phyloP scores from a whole-genome alignment of 2,888 invertebrate species.

The Drosophila gaucha region DNA sequence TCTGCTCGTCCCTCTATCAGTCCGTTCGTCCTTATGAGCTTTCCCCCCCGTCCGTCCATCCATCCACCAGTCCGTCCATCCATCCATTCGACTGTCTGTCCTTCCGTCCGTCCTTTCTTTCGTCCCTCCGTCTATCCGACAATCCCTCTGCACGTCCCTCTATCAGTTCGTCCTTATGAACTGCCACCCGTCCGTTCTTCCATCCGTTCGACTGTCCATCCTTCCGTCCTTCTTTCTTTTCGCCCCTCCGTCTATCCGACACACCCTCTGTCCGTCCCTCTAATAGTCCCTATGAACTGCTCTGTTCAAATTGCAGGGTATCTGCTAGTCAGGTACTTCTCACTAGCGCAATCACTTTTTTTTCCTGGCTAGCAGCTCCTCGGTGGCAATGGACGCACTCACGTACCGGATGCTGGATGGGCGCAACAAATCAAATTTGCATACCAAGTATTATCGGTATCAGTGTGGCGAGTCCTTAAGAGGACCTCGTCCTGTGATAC shows the following conservation, averaged over 20 bases:
- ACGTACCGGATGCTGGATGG: slow-evolving; percentile 50
- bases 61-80: no score
- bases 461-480: slow-evolving; percentile 37
- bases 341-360: not conserved
- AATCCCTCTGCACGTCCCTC: no score
- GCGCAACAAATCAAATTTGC: slow-evolving; percentile 83
- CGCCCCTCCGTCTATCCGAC: no score
- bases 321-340: not conserved
- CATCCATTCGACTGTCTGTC: no score
- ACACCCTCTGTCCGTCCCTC: no score
- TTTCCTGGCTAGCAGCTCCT: slow-evolving; percentile 29
- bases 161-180: not conserved
- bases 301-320: not conserved
- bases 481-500: slow-evolving; percentile 15
- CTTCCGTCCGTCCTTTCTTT: no score
- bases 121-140: not conserved
- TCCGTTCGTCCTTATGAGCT: no score
- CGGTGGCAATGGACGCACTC: slow-evolving; percentile 53
- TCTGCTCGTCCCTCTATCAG: no score
- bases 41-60: no score
- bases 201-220: not conserved
- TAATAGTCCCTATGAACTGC: no score
- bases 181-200: no score
- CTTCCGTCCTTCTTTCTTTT: no score
- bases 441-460: slow-evolving; percentile 81